Base-by-base conservation (phyloP, 2,888 invertebrate genomes). In the Poecilus cupreus region DNA sequence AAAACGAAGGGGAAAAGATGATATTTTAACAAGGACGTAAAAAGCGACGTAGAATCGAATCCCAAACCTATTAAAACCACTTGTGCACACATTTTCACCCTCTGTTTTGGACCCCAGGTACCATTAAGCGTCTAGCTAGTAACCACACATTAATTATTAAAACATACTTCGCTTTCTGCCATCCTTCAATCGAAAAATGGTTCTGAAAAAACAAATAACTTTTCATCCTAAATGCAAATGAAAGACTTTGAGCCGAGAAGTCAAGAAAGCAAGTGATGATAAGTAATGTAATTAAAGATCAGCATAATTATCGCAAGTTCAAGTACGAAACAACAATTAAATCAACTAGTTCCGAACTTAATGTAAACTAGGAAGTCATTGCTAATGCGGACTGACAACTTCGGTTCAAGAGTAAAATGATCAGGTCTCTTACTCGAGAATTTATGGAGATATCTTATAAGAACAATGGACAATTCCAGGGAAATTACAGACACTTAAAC, bases 11-110 rank as follows among this genome's bases (percentile, higher is more conserved):
- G 26, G 24, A 24, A 26, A 24, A 60, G 26, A 60, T 13, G 60
- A 60, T 60, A 60, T 60, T 54, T 54, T 54, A 60, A 60, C 60
- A 60, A 60, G 60, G 22, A 60, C 60, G 60, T 60, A 60, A 60
- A 60, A 60, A 60, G 13, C 26, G 60, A 13, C 13, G 60, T 60
- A 26, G 60, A 60, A 60, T 60, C 60, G 60, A 60, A 60, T 26
- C 60, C 60, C 60, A 60, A 26, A 60, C 26, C 54, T 60, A 60
- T 60, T 60, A 60, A 60, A 60, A 32, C 24, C 60, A 60, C 60
- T 60, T 60, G 60, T 3, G 60, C 60, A n/a, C 60, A 26, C 60
- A 60, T 60, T 60, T 60, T 13, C 60, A 24, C 60, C 24, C 26
- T 13, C 60, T 26, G 60, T 60, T 57, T 26, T 13, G n/a, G 24